phyloP scores from a whole-genome alignment of 2,113 vertebrate genomes.

The Misgurnus anguillicaudatus region DNA sequence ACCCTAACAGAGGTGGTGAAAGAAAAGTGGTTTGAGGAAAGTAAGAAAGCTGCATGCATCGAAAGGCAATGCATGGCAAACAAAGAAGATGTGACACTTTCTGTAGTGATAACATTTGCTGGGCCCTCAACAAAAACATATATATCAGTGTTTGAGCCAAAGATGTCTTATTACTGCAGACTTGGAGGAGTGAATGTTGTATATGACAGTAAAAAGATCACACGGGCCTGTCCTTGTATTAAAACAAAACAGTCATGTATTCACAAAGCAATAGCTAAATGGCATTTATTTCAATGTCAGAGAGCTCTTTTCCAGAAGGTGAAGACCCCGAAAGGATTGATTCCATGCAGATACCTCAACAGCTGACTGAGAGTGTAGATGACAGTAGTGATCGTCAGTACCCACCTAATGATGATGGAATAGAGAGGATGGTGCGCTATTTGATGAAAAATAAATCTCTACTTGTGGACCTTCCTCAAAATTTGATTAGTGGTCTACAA shows the following conservation, averaged over 20 bases:
- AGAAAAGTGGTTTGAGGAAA: too few species aligned
- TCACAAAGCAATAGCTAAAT: too few species aligned
- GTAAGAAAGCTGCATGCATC: too few species aligned
- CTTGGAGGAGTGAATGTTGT: constrained; percentile 12
- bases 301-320: too few species aligned
- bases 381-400: background rate
- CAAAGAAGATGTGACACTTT: background rate
- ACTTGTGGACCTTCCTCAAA: background rate
- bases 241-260: too few species aligned
- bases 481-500: background rate
- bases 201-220: background rate
- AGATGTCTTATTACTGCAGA: background rate
- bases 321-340: background rate
- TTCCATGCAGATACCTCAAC: constrained; percentile 1
- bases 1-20: background rate
- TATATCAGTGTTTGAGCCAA: background rate
- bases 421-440: background rate
- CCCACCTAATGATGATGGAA: constrained; percentile 7
- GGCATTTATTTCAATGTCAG: too few species aligned
- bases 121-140: background rate
- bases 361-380: background rate
- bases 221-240: background rate
- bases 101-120: background rate
- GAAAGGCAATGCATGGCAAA: background rate
- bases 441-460: background rate